These are phyloP conservation scores for Pandion haliaetus DNA, from an alignment of 2,113 vertebrate species.

Conservation along the genomic window DNA sequence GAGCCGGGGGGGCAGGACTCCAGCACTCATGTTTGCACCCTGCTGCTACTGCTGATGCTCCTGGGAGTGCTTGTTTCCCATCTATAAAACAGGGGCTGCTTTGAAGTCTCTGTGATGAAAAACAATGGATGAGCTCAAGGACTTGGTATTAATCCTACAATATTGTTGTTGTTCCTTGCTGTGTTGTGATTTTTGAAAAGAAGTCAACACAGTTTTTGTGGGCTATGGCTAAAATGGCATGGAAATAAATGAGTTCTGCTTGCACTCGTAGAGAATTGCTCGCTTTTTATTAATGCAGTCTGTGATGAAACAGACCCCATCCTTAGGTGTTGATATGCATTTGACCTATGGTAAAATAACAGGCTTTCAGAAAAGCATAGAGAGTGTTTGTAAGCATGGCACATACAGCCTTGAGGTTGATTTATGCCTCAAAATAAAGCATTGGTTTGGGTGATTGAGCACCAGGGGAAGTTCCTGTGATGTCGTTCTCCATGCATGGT, in stretches of 20 bases:
- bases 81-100: neutral
- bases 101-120: neutral
- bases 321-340: neutral
- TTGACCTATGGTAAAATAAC: neutral
- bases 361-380: neutral
- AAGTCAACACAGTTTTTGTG: neutral
- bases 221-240: neutral
- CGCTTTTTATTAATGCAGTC: neutral
- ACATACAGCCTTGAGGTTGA: neutral
- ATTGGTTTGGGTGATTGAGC: neutral
- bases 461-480: neutral
- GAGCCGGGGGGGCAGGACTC: neutral
- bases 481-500: neutral
- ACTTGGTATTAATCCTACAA: neutral
- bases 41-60: accelerated
- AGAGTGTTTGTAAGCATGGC: neutral
- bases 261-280: neutral
- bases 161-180: neutral
- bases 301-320: neutral
- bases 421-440: neutral
- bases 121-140: neutral
- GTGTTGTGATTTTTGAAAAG: neutral
- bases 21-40: neutral
- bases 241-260: neutral
- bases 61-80: neutral